Conservation (phyloP, 2,888 invertebrate species). For the Tiphia femorata region DNA sequence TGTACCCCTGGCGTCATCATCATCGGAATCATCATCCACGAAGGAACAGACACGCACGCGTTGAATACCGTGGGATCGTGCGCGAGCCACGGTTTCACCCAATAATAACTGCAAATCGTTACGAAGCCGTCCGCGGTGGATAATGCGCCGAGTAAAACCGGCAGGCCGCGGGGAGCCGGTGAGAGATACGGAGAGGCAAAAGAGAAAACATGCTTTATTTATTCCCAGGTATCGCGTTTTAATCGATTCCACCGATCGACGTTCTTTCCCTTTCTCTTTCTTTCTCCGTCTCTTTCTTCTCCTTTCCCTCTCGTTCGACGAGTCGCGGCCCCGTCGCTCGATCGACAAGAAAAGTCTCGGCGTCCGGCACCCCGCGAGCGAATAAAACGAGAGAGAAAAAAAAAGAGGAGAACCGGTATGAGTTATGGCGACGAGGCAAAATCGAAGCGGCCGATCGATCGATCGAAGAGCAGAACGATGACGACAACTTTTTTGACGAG, state of each 20-base stretch:
- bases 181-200: background rate
- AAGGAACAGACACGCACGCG: background rate
- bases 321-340: slow-evolving; percentile 19
- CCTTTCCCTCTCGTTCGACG: background rate
- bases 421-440: slow-evolving; percentile 47
- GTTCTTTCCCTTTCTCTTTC: too few species aligned
- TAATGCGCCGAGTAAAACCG: background rate
- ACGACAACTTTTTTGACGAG: slow-evolving; percentile 35
- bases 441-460: slow-evolving; percentile 30
- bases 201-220: slow-evolving; percentile 43
- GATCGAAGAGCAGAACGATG: slow-evolving; percentile 27
- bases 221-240: slow-evolving; percentile 31
- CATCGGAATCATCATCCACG: too few species aligned
- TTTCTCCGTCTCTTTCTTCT: background rate
- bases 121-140: background rate
- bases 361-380: slow-evolving; percentile 33
- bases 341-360: slow-evolving; percentile 56
- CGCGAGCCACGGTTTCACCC: slow-evolving; percentile 6
- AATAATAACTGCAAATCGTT: slow-evolving; percentile 20
- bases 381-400: too few species aligned
- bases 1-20: too few species aligned
- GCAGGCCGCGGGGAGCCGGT: background rate
- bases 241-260: slow-evolving; percentile 39
- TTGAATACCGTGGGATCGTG: slow-evolving; percentile 8
- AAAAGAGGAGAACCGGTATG: slow-evolving; percentile 50